Base-by-base conservation (phyloP, 1,140 invertebrate genomes). In the Drosophila elegans region DNA sequence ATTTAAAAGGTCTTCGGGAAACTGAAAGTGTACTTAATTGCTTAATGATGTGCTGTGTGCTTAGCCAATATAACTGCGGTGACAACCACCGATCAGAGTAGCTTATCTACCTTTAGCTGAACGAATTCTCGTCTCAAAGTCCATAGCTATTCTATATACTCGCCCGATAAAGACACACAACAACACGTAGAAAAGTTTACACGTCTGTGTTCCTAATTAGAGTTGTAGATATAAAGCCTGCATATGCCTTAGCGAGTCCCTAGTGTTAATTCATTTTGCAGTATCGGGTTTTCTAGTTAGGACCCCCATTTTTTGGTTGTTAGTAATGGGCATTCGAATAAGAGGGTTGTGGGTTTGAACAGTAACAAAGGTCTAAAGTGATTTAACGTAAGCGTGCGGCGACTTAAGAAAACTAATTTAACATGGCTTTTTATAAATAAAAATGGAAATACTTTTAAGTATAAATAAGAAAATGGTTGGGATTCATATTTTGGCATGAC, bases 41-140 rank as follows among this genome's bases (percentile, higher is more conserved):
- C 80, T 88, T 83, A 88, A 79, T 79, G 79, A 88, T 57, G 83
- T 88, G 83, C 79, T 86, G 83, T 86, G 83, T 76, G 74, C 80
- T 75, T 51, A 67, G 66, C 41, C 60, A 68, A 62, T 52, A 64
- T 42, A 29, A 44, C 21, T 27, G 48, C 55, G 38, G 12, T 55
- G 6, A 10, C 27, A n/a, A 10, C n/a, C 36, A 55, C 38, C 53
- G 34, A 2, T 45, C 53, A 62, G 32, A 11, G 62, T 62, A 68
- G 66, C 68, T 32, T 71, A 36, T 16, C 36, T 71, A 71, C 52
- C 42, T 16, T 27, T 38, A 41, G 61, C 60, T 46, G 38, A 56
- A 59, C 12, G 25, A 44, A 38, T 41, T 56, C 44, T 74, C 38
- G 42, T 45, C 54, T 12, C 9, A 75, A 67, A 46, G 44, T 59